Base-by-base conservation (phyloP, 2,113 vertebrate species). In the Henicopernis longicauda region DNA sequence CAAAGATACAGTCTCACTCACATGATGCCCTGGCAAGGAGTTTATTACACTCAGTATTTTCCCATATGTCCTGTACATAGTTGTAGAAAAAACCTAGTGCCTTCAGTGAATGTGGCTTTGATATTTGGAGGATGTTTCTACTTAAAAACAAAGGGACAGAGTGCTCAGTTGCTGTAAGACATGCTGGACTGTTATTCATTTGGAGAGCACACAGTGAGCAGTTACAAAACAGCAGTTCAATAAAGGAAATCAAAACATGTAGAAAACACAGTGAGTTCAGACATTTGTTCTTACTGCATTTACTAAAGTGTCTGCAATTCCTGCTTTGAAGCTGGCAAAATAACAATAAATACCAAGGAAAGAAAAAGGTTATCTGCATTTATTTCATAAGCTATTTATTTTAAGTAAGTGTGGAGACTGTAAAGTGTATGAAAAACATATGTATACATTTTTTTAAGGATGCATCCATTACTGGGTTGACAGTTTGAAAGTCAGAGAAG, bases 361-460 rank as follows among this genome's bases (percentile, higher is more conserved):
- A 94, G 63, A 92, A 92, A 96, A 90, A 95, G 61, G 84, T 91
- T 95, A 79, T 89, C 83, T 89, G 42, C 42, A 79, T 67, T 94
- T 76, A 62, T 91, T 98, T 96, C 10, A 72, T 94, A 96, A 96
- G 29, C 40, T 90, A 71, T 86, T 77, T 94, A 72, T 80, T 95
- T 95, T 88, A 95, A 95, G 62, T 91, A 92, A 62, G 47, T 83
- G 40, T 89, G 63, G 55, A 91, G 77, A 86, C 29, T 74, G 32
- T 31, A 82, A 91, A 92, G 31, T 52, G 6, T 67, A 92, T 92
- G 77, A 81, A 94, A 93, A 91, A 69, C 52, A 86, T 36, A 63
- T 36, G 44, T 36, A 52, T 84, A 55, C 16, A 17, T 31, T 76
- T 93, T 93, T 82, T 44, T 82, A 79, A 87, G 61, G 54, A 82